phyloP scores from a whole-genome alignment of 1,140 invertebrate species.

The Sinella curviseta region DNA sequence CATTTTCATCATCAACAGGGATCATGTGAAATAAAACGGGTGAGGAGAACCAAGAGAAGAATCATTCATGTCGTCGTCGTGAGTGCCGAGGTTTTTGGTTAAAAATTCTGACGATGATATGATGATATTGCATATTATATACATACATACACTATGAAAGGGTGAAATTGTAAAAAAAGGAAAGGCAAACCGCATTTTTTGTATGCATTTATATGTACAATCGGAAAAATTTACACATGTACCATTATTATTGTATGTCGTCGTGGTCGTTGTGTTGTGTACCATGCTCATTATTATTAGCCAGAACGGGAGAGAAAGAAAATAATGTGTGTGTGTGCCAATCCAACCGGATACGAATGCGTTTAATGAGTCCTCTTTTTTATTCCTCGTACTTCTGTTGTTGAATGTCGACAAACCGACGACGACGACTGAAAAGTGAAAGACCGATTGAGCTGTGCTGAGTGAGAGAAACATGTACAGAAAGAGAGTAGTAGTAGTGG shows the following conservation, averaged over 20 bases:
- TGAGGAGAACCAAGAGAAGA: neutral
- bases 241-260: neutral
- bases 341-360: constrained; percentile 23
- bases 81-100: neutral
- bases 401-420: neutral
- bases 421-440: neutral
- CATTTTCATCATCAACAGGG: neutral
- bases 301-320: neutral
- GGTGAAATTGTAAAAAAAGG: constrained; percentile 6
- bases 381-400: neutral
- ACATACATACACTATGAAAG: neutral
- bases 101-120: neutral
- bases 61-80: neutral
- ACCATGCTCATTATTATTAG: constrained; percentile 19
- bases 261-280: neutral
- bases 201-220: neutral
- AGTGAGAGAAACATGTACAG: neutral
- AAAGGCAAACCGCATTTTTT: constrained; percentile 20
- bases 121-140: constrained; percentile 1
- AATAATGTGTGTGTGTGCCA: neutral
- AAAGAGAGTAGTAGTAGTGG: neutral
- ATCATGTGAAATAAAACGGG: neutral
- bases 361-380: constrained; percentile 25
- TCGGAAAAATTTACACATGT: constrained; percentile 3
- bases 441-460: neutral